Evolutionary conservation across 2,797 vertebrate genomes (phyloP), one percentile per base, ranked within the genome.

Genomic region (Spatula clypeata): DNA sequence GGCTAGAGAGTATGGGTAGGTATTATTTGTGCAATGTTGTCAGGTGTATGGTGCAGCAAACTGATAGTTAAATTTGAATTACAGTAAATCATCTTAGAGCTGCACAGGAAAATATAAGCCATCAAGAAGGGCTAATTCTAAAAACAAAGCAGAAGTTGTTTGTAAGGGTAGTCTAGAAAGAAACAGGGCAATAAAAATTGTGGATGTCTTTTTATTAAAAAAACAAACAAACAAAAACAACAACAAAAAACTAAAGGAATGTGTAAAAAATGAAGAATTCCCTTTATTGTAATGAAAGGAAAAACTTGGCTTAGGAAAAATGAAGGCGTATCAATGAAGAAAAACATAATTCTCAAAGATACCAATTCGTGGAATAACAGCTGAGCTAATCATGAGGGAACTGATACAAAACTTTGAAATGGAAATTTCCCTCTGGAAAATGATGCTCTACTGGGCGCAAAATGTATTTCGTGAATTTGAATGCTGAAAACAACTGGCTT

Each of bases 141-240:
- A 96, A 95, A 96, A 90, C 91, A 94, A 95, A 94, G 95, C 73
- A 94, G 92, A 95, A 96, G 93, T 94, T 96, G 61, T 88, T 94
- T 96, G 55, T 86, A 91, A 83, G 82, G 73, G 79, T 83, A 44
- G 51, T 90, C 89, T 0, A 6, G 87, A 96, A 97, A 95, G 54
- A 96, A 93, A 86, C 20, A 64, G n/a, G 27, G 76, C 73, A 95
- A 79, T 96, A 88, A 79, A 72, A 93, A 61, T 88, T 70, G 47
- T 83, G 61, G 53, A 87, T 83, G 57, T 34, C 4, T 3, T 74
- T 92, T 69, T 91, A 42, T 70, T 76, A 94, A 93, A 49, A 49
- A 32, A 38, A 18, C 42, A 19, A 44, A 44, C 42, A 44, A 44
- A 18, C 42, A 90, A 94, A 18, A 44, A 44, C 17, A 44, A 44